Evolutionary conservation across 35 echinoderm and acorn worm species (phyloP), one percentile per base, ranked within the genome.

Genomic region (Holothuria glaberrima): DNA sequence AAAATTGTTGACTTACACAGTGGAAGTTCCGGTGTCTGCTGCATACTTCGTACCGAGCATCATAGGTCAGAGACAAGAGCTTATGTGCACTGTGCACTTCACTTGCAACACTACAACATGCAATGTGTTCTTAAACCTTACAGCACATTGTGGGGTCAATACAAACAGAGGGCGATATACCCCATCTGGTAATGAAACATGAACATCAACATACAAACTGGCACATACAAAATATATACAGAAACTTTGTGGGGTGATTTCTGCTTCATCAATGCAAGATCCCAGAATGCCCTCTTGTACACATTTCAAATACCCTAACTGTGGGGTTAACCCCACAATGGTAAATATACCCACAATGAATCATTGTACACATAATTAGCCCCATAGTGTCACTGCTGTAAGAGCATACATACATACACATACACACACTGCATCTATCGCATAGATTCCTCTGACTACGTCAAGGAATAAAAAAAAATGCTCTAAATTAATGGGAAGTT

Each of bases 101-200:
- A 12, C 50, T 54, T 54, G 50, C 13, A 54, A 54, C 50, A 54
- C 50, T 14, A 14, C 50, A 54, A 54, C 50, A 54, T 54, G 50
- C 50, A 54, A 17, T 54, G 50, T 54, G 10, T 14, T 54, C 50
- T 54, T 54, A 12, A 14, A 54, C 50, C 50, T 54, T 26, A 68
- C 64, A 32, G n/a, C 19, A 25, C 30, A 32, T 28, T 68, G 30
- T 68, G n/a, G 64, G 24, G 30, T 32, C 13, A 68, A 32, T 6
- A 54, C 50, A 54, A 28, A 20, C 13, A 68, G 64, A 75, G 71
- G 71, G 71, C 71, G 71, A 30, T 75, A 75, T 75, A 75, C 71
- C 26, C 30, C 5, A 75, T 12, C 32, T 22, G 20, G 71, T 21
- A 35, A 19, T 35, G 20, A 21, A 30, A 38, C 26, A 22, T 30